phyloP scores from a whole-genome alignment of 2,113 vertebrate genomes.

The Chauna torquata region DNA sequence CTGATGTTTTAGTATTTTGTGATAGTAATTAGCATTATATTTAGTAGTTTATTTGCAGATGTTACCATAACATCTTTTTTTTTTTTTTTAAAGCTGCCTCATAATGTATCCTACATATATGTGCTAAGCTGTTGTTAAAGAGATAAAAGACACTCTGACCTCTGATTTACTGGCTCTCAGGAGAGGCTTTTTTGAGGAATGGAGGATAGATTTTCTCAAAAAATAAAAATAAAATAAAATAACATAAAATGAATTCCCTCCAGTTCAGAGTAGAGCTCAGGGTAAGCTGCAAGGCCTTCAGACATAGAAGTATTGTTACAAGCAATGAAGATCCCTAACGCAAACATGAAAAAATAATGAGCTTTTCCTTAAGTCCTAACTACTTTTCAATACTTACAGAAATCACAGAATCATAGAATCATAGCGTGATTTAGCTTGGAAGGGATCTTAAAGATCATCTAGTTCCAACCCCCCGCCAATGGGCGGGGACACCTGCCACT shows the following conservation, averaged over 20 bases:
- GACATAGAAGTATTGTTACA: neutral
- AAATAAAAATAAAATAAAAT: neutral
- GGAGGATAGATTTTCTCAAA: neutral
- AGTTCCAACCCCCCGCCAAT: too few species aligned
- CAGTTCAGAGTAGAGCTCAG: neutral
- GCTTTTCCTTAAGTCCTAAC: neutral
- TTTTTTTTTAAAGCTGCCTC: neutral
- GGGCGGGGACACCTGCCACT: too few species aligned
- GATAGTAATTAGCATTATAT: neutral
- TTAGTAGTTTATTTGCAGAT: neutral
- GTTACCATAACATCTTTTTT: neutral
- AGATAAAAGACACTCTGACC: neutral
- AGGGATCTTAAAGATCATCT: too few species aligned
- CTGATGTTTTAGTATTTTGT: neutral
- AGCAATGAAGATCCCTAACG: neutral
- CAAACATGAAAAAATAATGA: neutral
- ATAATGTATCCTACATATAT: neutral
- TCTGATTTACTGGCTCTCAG: neutral
- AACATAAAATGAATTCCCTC: too few species aligned
- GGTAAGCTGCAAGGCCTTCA: neutral
- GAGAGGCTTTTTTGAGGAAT: neutral
- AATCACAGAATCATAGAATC: neutral
- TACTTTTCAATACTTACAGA: constrained; percentile 15
- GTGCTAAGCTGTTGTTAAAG: neutral
- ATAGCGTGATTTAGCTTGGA: too few species aligned